Evolutionary conservation across 2,797 vertebrate genomes (phyloP), one percentile per base, ranked within the genome.

Genomic region (Sylvia borin): DNA sequence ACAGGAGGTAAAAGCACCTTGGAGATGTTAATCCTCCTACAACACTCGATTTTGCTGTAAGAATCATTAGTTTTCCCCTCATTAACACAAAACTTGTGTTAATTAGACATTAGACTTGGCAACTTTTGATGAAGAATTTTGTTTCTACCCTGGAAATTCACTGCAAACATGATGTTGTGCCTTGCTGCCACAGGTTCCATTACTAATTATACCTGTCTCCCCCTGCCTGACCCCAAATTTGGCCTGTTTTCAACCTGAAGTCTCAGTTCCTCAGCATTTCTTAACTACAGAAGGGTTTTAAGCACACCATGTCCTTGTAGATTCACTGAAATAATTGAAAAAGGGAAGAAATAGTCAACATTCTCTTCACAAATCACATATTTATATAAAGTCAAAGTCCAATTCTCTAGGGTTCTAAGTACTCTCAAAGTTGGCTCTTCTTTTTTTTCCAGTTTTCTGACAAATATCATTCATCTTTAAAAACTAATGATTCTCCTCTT

Each of bases 271-370:
- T 80, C 36, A 34, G 43, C 11, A 42, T 64, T 89, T 82, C 57
- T 80, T 67, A 83, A 40, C 13, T 54, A 32, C 32, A 10, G 24
- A 50, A 27, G 36, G 5, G 13, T 50, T 84, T 92, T 64, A 94
- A 71, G 0, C n/a, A 27, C 21, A 50, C 31, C 16, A 61, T 57
- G 22, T 54, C 84, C 34, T 65, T 45, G 32, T 34, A 64, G 29
- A 80, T 70, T 83, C 76, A 71, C 29, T 90, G 16, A 80, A 90
- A 65, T 90, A 84, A 74, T 74, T 72, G 57, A 64, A 85, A 93
- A 88, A 36, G 51, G 76, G 72, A 90, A 76, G 57, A 96, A 96
- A 95, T 88, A 60, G 45, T 83, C 64, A 80, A 90, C 54, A 74
- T 94, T 83, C 57, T 79, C 80, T 93, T 93, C 57, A 88, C 38